Evolutionary conservation across 2,113 vertebrate species (phyloP).

Genomic region (Mola mola): DNA sequence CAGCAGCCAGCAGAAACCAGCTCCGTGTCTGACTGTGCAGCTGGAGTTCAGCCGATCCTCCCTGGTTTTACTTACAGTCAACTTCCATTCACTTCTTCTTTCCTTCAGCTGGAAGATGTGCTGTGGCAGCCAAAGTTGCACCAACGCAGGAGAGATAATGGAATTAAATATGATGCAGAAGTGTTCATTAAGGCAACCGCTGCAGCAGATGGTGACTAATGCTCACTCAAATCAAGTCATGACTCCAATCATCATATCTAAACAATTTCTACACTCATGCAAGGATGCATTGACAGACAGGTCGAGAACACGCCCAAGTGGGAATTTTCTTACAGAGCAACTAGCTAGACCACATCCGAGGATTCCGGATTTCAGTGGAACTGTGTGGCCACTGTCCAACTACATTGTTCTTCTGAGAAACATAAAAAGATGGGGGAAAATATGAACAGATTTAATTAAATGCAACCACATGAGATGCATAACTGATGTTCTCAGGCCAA

Average conservation of each 20-base stretch:
- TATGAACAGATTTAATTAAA: constrained; percentile 50
- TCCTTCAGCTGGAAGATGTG: constrained; percentile 16
- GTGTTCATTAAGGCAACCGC: constrained; percentile 6
- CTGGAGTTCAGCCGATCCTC: constrained; percentile 70
- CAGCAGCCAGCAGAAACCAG: constrained; percentile 61
- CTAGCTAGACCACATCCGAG: constrained; percentile 47
- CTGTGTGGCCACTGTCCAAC: constrained; percentile 52
- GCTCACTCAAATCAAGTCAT: constrained; percentile 10
- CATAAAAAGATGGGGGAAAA: constrained; percentile 45
- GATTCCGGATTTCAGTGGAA: constrained; percentile 37
- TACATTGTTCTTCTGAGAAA: constrained; percentile 54
- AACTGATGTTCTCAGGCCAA: constrained; percentile 37
- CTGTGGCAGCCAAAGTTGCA: constrained; percentile 32
- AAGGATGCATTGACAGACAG: constrained; percentile 25
- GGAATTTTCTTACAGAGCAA: constrained; percentile 17
- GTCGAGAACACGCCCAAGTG: constrained; percentile 13
- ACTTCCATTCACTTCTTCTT: constrained; percentile 36
- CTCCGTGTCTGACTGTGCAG: constrained; percentile 53
- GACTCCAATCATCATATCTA: constrained; percentile 5
- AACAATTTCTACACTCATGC: constrained; percentile 6
- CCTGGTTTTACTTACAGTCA: constrained; percentile 50
- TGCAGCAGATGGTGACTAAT: constrained; percentile 6
- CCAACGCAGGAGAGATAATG: constrained; percentile 25
- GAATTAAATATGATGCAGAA: constrained; percentile 5
- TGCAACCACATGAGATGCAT: constrained; percentile 42